Percentiles rank a stretch among this genome's conserved stretches.
These are phyloP conservation scores for Lasioglossum figueresi DNA, from an alignment of 2,888 invertebrate genomes.

Conservation along the genomic window DNA sequence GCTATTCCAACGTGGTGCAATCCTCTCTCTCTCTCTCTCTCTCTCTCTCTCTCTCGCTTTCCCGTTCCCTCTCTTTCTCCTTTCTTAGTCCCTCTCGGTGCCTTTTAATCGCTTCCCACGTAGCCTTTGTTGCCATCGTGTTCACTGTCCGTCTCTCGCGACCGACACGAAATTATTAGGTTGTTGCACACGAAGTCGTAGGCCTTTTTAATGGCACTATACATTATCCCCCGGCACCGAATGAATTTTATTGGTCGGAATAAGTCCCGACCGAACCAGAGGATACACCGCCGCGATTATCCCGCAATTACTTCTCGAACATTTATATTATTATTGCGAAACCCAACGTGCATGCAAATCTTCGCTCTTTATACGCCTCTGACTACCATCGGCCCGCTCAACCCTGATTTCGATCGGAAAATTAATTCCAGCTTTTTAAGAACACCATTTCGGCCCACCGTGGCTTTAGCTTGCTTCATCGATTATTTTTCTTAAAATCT, in stretches of 20 bases:
- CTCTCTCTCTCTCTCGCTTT: too few relatives aligned
- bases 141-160: slow-evolving; percentile 38
- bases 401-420: neutral
- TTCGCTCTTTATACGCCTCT: neutral
- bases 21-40: neutral
- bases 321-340: slow-evolving; percentile 14
- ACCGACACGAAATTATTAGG: slow-evolving; percentile 64
- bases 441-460: neutral
- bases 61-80: neutral
- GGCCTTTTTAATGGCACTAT: slow-evolving; percentile 19
- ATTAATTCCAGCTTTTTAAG: neutral
- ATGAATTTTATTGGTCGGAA: slow-evolving; percentile 13
- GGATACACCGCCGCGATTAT: neutral
- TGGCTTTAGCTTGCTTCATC: neutral
- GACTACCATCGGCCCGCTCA: neutral
- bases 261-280: neutral
- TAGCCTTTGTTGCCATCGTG: slow-evolving; percentile 48
- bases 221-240: slow-evolving; percentile 7
- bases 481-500: neutral
- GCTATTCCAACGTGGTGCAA: slow-evolving; percentile 23
- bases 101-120: slow-evolving; percentile 51
- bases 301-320: neutral
- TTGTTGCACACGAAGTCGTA: slow-evolving; percentile 51
- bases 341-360: neutral
- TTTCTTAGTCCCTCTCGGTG: neutral